These are phyloP conservation scores for Mystacornis crossleyi DNA, from an alignment of 2,113 vertebrate genomes.

Conservation along the genomic window DNA sequence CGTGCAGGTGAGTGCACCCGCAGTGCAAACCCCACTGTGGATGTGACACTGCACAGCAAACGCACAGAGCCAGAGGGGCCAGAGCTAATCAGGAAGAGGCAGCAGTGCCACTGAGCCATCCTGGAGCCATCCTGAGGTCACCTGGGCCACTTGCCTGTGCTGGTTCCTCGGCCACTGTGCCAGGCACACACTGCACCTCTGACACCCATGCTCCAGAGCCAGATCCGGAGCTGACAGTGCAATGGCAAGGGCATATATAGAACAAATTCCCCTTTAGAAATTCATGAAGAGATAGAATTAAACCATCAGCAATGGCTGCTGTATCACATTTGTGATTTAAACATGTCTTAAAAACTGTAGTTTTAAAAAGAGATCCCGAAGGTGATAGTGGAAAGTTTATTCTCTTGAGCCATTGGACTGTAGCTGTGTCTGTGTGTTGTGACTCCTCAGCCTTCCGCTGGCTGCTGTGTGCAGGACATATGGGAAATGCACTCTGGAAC, in stretches of 20 bases:
- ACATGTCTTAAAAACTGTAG: rapidly evolving
- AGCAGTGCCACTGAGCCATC: background rate
- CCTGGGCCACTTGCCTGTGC: rapidly evolving
- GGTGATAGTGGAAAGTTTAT: background rate
- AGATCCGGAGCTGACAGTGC: rapidly evolving
- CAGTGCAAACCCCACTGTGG: background rate
- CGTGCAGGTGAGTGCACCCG: rapidly evolving
- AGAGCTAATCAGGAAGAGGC: too few species aligned
- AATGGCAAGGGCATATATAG: rapidly evolving
- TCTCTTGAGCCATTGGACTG: background rate
- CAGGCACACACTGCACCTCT: background rate
- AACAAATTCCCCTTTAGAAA: background rate
- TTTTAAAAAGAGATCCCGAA: background rate
- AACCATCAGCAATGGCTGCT: background rate
- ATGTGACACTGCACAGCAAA: background rate
- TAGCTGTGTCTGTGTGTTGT: background rate
- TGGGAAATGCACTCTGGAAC: background rate
- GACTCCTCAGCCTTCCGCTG: background rate
- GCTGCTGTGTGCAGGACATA: background rate
- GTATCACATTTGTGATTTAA: background rate
- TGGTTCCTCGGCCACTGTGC: rapidly evolving
- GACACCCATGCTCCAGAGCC: rapidly evolving
- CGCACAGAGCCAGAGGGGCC: rapidly evolving
- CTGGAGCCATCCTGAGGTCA: background rate
- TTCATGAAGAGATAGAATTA: background rate